A percentile compares a stretch with the other conserved stretches of the same genome.
Conservation (phyloP, 1,140 invertebrate species). For the Eupristina koningsbergeri region DNA sequence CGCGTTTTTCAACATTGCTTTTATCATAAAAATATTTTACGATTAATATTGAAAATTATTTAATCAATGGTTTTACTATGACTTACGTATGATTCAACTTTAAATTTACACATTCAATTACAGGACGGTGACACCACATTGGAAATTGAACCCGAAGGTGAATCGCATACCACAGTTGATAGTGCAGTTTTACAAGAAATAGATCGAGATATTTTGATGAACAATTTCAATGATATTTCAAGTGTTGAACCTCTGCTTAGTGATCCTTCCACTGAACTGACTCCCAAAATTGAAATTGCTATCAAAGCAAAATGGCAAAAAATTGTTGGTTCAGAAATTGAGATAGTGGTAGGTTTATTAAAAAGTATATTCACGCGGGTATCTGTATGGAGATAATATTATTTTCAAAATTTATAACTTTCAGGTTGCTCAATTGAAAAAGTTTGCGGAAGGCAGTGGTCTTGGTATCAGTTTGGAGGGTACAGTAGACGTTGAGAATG, state of each 20-base stretch:
- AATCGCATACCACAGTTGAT: constrained; percentile 78
- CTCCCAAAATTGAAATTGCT: constrained; percentile 82
- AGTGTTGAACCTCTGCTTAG: constrained; percentile 73
- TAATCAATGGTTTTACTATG: no score
- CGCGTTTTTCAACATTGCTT: no score
- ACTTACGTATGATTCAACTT: no score
- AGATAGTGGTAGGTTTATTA: constrained; percentile 82
- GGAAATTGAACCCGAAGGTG: constrained; percentile 80
- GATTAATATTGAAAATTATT: no score
- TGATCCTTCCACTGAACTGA: constrained; percentile 75
- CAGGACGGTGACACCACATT: constrained; percentile 76
- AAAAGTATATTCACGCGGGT: neutral
- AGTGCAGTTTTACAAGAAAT: constrained; percentile 76
- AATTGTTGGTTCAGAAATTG: constrained; percentile 86
- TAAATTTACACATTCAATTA: no score
- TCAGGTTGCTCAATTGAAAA: constrained; percentile 87
- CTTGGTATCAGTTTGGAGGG: constrained; percentile 97
- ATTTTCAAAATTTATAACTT: neutral
- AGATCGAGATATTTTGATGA: constrained; percentile 71
- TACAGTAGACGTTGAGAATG: constrained; percentile 95
- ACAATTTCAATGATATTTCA: constrained; percentile 76
- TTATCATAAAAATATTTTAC: no score
- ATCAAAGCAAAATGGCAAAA: constrained; percentile 89
- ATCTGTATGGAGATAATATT: neutral
- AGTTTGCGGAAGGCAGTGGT: constrained; percentile 89